These are phyloP conservation scores for Tipula unca DNA, from an alignment of 2,888 invertebrate genomes.

Conservation along the genomic window DNA sequence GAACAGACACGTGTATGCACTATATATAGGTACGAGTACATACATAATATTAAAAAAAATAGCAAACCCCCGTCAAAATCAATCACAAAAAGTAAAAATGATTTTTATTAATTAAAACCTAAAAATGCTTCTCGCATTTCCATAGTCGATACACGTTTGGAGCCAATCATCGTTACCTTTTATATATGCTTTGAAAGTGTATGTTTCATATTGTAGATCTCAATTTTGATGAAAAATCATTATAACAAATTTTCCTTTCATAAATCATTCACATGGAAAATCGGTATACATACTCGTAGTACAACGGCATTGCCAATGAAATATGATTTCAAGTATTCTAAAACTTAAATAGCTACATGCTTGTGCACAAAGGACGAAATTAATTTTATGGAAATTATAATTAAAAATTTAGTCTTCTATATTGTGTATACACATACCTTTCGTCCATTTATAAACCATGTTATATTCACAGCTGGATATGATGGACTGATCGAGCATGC, in stretches of 20 bases:
- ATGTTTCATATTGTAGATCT: too few relatives aligned
- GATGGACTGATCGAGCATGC: constrained; percentile 49
- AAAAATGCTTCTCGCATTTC: background rate
- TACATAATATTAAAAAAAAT: background rate
- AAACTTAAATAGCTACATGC: constrained; percentile 20
- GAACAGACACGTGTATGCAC: background rate
- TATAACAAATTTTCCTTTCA: background rate
- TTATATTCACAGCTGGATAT: constrained; percentile 47
- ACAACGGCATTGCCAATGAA: background rate
- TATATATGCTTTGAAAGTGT: background rate
- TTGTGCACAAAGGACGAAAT: background rate
- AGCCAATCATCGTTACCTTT: constrained; percentile 4
- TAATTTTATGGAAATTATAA: background rate
- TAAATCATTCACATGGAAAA: too few relatives aligned
- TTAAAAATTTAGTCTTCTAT: background rate
- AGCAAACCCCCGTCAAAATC: background rate
- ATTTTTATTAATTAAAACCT: background rate
- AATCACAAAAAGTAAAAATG: background rate
- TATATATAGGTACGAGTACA: background rate
- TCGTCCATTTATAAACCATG: constrained; percentile 48
- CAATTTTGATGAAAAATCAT: background rate
- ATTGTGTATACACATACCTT: constrained; percentile 38
- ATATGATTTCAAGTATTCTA: background rate
- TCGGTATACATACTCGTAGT: too few relatives aligned
- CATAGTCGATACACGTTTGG: background rate